Conservation (phyloP, 2,797 vertebrate species). For the Chrysocyon brachyurus region DNA sequence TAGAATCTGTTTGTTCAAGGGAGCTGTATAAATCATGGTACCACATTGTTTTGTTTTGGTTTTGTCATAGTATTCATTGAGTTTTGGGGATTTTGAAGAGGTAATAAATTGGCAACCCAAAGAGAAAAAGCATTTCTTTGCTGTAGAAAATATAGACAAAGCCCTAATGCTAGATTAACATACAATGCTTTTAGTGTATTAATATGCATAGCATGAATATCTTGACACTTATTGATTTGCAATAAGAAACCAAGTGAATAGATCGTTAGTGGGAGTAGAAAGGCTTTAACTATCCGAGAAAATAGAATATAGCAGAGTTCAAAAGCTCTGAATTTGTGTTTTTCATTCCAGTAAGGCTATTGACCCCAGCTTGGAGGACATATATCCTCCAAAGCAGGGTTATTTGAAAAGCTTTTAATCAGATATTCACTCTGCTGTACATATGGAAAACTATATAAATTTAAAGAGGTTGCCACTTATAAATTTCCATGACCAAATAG, state of each 20-base stretch:
- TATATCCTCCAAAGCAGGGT: slow-evolving; percentile 84
- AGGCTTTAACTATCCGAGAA: slow-evolving; percentile 76
- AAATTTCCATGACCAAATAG: slow-evolving; percentile 84
- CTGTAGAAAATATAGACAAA: slow-evolving; percentile 69
- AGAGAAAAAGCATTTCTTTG: slow-evolving; percentile 37
- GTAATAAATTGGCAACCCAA: slow-evolving; percentile 49
- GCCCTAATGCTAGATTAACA: slow-evolving; percentile 67
- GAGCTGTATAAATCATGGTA: slow-evolving; percentile 68
- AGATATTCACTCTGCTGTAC: slow-evolving; percentile 81
- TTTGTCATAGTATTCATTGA: neutral
- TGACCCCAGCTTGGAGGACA: slow-evolving; percentile 82
- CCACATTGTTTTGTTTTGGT: neutral
- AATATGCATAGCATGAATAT: slow-evolving; percentile 78
- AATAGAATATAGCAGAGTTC: slow-evolving; percentile 78
- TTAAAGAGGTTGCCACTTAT: slow-evolving; percentile 81
- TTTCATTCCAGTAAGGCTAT: slow-evolving; percentile 84
- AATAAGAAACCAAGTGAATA: slow-evolving; percentile 81
- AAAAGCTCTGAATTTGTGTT: slow-evolving; percentile 80
- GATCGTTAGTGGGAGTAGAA: slow-evolving; percentile 80
- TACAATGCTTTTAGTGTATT: slow-evolving; percentile 76
- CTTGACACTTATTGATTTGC: slow-evolving; percentile 81
- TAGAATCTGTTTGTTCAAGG: slow-evolving; percentile 28
- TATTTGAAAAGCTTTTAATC: slow-evolving; percentile 88
- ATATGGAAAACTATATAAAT: slow-evolving; percentile 83
- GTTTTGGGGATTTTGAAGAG: slow-evolving; percentile 37